Percentiles rank a stretch among this genome's conserved stretches.
phyloP scores from a whole-genome alignment of 1,140 invertebrate species.

The Drosophila suzukii region DNA sequence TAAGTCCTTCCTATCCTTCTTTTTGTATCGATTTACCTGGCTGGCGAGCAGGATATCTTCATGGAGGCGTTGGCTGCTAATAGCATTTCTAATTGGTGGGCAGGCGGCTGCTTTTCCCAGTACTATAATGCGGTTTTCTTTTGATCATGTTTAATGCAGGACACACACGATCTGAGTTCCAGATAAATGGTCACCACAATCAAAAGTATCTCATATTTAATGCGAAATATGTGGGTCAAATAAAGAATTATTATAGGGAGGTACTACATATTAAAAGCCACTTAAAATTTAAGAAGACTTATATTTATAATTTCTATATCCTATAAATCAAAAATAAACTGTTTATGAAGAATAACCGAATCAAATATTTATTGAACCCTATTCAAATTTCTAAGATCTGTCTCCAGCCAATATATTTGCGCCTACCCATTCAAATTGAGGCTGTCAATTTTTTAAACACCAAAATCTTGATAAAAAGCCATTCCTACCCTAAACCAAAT shows the following conservation, averaged over 20 bases:
- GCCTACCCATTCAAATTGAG: slow-evolving; percentile 28
- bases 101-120: slow-evolving; percentile 43
- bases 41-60: slow-evolving; percentile 31
- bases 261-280: too few relatives aligned
- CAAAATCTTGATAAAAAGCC: slow-evolving; percentile 69
- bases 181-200: slow-evolving; percentile 9
- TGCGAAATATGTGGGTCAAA: not conserved
- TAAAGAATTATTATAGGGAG: too few relatives aligned
- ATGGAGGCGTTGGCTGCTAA: slow-evolving; percentile 64
- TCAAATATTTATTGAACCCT: slow-evolving; percentile 13
- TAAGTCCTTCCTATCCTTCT: slow-evolving; percentile 5
- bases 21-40: slow-evolving; percentile 33
- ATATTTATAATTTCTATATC: not conserved
- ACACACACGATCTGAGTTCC: slow-evolving; percentile 53
- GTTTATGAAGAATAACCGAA: slow-evolving; percentile 14
- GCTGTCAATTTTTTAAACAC: slow-evolving; percentile 38
- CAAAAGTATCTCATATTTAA: slow-evolving; percentile 4
- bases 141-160: slow-evolving; percentile 49
- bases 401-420: slow-evolving; percentile 10
- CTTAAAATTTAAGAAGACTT: not conserved
- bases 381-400: slow-evolving; percentile 12
- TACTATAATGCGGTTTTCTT: slow-evolving; percentile 47
- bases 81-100: slow-evolving; percentile 71
- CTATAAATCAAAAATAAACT: slow-evolving; percentile 26
- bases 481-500: too few relatives aligned